phyloP scores from a whole-genome alignment of 2,113 vertebrate genomes.

The Anarhynchus alexandrinus region DNA sequence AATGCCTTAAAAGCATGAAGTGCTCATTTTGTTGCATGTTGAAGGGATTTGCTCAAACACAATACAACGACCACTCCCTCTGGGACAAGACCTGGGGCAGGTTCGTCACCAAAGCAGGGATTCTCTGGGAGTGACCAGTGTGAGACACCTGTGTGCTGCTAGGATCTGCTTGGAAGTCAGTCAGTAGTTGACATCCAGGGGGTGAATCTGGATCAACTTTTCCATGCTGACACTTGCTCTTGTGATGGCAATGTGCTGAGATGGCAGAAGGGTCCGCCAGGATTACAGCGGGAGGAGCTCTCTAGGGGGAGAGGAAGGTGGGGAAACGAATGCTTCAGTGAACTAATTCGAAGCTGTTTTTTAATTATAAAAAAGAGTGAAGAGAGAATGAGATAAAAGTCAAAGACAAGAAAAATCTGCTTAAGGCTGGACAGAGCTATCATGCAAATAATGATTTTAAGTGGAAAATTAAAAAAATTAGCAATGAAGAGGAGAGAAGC shows the following conservation, averaged over 20 bases:
- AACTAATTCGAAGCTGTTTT: conserved; percentile 15
- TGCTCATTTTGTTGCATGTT: not conserved
- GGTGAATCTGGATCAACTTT: not conserved
- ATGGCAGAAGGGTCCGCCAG: not conserved
- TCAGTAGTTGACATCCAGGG: not conserved
- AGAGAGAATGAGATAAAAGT: conserved; percentile 67
- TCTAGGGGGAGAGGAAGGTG: not conserved
- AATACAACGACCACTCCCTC: not conserved
- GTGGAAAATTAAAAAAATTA: conserved; percentile 62
- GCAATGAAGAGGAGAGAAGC: not conserved
- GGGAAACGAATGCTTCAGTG: not conserved
- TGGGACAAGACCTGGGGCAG: not conserved
- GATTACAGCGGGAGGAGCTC: not conserved
- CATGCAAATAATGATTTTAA: conserved; percentile 66
- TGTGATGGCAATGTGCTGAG: not conserved
- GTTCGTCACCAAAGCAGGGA: not conserved
- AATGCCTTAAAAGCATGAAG: not conserved
- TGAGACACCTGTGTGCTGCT: not conserved
- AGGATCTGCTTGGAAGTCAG: not conserved
- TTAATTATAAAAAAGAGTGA: not conserved
- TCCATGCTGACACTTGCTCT: not conserved
- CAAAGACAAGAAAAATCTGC: conserved; percentile 71
- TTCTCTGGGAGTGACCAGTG: not conserved
- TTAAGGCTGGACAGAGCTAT: conserved; percentile 64
- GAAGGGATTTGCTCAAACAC: not conserved